Evolutionary conservation across 1,140 invertebrate species (phyloP).

Genomic region (Formica selysi): DNA sequence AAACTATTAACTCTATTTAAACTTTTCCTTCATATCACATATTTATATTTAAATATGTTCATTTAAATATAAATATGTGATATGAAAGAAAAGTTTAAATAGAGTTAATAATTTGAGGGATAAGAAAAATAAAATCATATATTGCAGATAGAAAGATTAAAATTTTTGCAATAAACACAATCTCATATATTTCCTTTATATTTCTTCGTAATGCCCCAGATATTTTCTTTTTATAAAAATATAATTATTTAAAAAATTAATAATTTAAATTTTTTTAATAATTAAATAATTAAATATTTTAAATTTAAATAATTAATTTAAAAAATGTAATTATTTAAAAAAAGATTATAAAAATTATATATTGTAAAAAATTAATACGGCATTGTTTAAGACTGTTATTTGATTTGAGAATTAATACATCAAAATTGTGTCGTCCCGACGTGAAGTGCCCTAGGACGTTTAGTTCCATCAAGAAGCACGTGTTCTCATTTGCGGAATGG

Average conservation of each 20-base stretch:
- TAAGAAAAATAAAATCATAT: background rate
- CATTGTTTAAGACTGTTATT: background rate
- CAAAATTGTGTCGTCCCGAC: slow-evolving; percentile 34
- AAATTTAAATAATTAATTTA: background rate
- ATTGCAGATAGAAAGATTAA: background rate
- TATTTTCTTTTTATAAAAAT: too few species aligned
- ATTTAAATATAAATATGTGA: background rate
- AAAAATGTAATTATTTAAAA: background rate
- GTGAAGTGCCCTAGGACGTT: slow-evolving; percentile 12
- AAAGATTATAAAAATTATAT: background rate
- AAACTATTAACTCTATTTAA: background rate
- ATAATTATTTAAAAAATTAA: background rate
- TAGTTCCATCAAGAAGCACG: slow-evolving; percentile 33
- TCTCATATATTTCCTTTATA: background rate
- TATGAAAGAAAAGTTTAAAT: too few species aligned
- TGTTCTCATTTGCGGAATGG: slow-evolving; percentile 51
- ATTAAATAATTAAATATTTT: too few species aligned
- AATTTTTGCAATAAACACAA: background rate
- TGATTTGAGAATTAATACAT: slow-evolving; percentile 33
- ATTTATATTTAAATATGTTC: background rate
- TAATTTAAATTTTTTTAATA: too few species aligned
- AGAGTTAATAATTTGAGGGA: too few species aligned
- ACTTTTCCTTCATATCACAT: background rate
- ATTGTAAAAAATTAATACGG: background rate
- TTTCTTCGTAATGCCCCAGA: background rate